Evolutionary conservation across 2,888 invertebrate genomes (phyloP).

Genomic region (Yponomeuta sedellus): DNA sequence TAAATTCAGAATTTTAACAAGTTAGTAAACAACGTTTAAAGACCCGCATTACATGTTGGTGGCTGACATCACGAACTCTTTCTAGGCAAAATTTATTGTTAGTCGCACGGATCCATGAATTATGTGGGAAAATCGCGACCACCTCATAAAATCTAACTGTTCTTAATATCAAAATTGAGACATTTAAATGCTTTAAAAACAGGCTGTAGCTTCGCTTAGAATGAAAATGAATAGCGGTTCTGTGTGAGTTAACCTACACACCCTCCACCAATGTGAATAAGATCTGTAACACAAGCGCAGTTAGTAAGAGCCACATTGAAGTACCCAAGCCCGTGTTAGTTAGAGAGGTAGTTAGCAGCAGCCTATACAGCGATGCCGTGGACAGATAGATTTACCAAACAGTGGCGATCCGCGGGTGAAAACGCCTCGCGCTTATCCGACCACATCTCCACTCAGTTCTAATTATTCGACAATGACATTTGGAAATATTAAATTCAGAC

Average conservation of each 20-base stretch:
- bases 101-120: constrained; percentile 15
- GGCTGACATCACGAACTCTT: background rate
- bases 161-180: constrained; percentile 1
- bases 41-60: constrained; percentile 1
- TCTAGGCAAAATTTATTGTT: constrained; percentile 18
- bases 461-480: constrained; percentile 43
- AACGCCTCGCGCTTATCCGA: constrained; percentile 60
- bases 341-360: constrained; percentile 4
- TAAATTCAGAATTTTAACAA: constrained; percentile 9
- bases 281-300: constrained; percentile 33
- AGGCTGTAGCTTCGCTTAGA: background rate
- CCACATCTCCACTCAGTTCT: constrained; percentile 48
- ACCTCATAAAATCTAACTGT: background rate
- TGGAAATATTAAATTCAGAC: constrained; percentile 52
- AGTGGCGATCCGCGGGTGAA: constrained; percentile 16
- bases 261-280: constrained; percentile 39
- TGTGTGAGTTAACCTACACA: constrained; percentile 16
- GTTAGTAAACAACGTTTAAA: constrained; percentile 9
- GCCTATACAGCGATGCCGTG: constrained; percentile 27
- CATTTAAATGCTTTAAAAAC: background rate
- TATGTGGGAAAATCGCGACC: constrained; percentile 15
- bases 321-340: constrained; percentile 34
- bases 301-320: constrained; percentile 32
- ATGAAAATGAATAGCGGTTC: constrained; percentile 1
- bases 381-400: constrained; percentile 19